Evolutionary conservation across 1,140 invertebrate species (phyloP).

Genomic region (Drosophila pallidifrons): DNA sequence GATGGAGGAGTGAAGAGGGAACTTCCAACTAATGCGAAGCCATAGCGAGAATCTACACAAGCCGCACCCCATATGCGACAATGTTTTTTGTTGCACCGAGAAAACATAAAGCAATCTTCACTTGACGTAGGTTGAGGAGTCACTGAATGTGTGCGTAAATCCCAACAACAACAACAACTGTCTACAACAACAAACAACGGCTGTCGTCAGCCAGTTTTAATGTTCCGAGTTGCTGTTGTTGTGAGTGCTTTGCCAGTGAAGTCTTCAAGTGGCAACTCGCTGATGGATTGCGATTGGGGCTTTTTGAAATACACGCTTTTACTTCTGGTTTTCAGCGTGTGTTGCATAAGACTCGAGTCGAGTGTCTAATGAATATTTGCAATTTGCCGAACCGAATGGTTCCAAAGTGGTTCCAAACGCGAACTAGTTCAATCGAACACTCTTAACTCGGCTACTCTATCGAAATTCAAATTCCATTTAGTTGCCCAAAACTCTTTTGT

Average conservation of each 20-base stretch:
- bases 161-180: conserved; percentile 29
- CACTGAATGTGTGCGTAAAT: conserved; percentile 53
- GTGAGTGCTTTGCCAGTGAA: conserved; percentile 28
- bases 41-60: conserved; percentile 40
- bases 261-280: conserved; percentile 13
- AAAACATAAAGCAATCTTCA: conserved; percentile 46
- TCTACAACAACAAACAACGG: conserved; percentile 21
- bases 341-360: conserved; percentile 53
- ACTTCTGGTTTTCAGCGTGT: conserved; percentile 52
- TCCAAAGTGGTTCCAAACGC: conserved; percentile 12
- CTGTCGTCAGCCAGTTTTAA: conserved; percentile 53
- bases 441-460: not conserved
- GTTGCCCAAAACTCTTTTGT: not conserved
- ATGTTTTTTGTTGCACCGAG: not conserved
- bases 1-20: not conserved
- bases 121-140: conserved; percentile 27
- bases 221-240: conserved; percentile 26
- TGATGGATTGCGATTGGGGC: conserved; percentile 40
- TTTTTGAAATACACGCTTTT: conserved; percentile 16
- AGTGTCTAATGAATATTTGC: conserved; percentile 36
- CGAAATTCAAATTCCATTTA: not conserved
- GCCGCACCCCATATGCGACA: conserved; percentile 32
- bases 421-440: conserved; percentile 27
- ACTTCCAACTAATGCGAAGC: conserved; percentile 42
- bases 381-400: conserved; percentile 45